Percentiles rank a stretch among this genome's conserved stretches.
These are phyloP conservation scores for Brachynemurus nebulosus DNA, from an alignment of 2,888 invertebrate genomes.

Conservation along the genomic window DNA sequence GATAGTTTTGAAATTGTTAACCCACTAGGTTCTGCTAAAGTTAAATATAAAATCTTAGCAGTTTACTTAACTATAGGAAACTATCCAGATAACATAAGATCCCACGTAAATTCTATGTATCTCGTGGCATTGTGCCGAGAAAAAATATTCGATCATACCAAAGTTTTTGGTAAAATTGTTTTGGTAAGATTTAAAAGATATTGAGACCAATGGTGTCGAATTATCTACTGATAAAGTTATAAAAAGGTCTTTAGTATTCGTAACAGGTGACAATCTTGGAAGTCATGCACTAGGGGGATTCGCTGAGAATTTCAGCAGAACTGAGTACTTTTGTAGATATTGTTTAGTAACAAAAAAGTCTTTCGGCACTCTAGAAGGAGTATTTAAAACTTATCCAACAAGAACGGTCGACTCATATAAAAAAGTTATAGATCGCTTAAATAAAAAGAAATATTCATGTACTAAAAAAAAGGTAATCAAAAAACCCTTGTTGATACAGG, in stretches of 20 bases:
- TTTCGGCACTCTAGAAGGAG: not conserved
- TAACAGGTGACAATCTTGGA: conserved; percentile 20
- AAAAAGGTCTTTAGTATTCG: conserved; percentile 14
- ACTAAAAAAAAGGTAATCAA: not conserved
- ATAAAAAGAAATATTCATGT: not conserved
- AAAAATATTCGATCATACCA: conserved; percentile 14
- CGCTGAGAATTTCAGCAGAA: conserved; percentile 15
- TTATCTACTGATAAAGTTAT: conserved; percentile 11
- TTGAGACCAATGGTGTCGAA: conserved; percentile 14
- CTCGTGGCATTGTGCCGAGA: conserved; percentile 14
- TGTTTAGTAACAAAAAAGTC: conserved; percentile 12
- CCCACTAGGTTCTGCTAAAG: conserved; percentile 15
- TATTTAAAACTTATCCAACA: not conserved
- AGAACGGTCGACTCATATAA: conserved; percentile 1
- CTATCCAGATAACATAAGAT: conserved; percentile 1
- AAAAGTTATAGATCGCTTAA: not conserved
- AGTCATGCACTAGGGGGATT: conserved; percentile 18
- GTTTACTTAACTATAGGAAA: conserved; percentile 2
- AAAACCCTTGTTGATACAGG: not conserved
- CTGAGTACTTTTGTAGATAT: conserved; percentile 18
- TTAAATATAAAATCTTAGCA: conserved; percentile 12
- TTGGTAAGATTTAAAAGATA: conserved; percentile 14
- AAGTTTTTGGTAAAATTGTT: conserved; percentile 16
- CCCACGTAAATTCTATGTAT: conserved; percentile 9
- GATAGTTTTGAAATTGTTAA: conserved; percentile 19